Conservation (phyloP, 2,888 invertebrate species). For the Deilephila porcellus region DNA sequence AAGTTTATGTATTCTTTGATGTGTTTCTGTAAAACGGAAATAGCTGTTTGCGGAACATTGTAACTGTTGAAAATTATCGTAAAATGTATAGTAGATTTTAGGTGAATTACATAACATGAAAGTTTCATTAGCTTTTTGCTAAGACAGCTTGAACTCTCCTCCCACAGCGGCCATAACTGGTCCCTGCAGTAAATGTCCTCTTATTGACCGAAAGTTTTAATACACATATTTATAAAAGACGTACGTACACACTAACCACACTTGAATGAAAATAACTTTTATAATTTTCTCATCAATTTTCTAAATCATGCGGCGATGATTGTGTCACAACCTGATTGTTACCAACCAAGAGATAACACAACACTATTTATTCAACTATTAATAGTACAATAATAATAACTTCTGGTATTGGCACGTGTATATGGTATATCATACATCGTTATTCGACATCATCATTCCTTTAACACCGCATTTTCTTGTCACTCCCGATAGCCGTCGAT, state of each 20-base stretch:
- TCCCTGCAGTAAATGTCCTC: no score
- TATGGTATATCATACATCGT: background rate
- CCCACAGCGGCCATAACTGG: no score
- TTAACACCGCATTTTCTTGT: background rate
- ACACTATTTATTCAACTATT: no score
- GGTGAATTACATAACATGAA: no score
- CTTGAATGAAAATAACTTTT: no score
- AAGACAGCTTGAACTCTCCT: no score
- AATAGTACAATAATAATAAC: background rate
- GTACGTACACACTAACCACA: no score
- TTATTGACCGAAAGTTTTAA: no score
- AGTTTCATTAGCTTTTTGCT: no score
- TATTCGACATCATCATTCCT: background rate
- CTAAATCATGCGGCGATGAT: no score
- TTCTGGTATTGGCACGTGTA: background rate
- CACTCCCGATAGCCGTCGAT: background rate
- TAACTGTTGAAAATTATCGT: background rate
- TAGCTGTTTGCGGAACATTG: slow-evolving; percentile 3
- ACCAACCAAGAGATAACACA: background rate
- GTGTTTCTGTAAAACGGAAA: slow-evolving; percentile 14
- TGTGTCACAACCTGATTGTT: background rate
- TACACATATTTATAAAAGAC: no score
- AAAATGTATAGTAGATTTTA: background rate
- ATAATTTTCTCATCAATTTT: no score
- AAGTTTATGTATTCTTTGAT: slow-evolving; percentile 21